Evolutionary conservation across 2,888 invertebrate genomes (phyloP).

Genomic region (Cataglyphis albicans): DNA sequence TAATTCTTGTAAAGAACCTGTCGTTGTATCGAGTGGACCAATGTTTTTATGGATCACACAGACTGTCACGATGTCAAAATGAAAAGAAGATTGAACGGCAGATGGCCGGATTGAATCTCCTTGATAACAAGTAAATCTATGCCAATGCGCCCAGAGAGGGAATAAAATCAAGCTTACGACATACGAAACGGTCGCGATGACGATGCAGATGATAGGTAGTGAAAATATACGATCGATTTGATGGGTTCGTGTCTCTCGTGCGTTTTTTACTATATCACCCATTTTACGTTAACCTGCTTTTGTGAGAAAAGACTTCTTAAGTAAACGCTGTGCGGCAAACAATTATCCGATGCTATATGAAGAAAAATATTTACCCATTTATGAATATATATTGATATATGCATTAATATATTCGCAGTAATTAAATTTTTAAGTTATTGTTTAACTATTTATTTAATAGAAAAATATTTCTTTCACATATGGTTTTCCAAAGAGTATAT

Average conservation of each 20-base stretch:
- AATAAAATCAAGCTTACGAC: constrained; percentile 55
- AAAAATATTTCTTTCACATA: neutral
- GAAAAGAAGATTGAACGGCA: constrained; percentile 16
- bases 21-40: constrained; percentile 50
- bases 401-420: neutral
- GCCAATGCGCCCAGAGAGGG: constrained; percentile 40
- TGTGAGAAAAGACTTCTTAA: neutral
- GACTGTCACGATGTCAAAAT: constrained; percentile 29
- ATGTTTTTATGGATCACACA: constrained; percentile 58
- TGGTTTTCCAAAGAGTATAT: constrained; percentile 10
- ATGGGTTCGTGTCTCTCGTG: neutral
- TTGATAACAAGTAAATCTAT: constrained; percentile 58
- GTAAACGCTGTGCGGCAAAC: neutral
- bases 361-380: neutral
- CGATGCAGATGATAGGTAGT: constrained; percentile 15
- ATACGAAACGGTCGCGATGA: constrained; percentile 41
- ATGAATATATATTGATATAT: neutral
- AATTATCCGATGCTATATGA: neutral
- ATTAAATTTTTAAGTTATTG: neutral
- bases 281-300: constrained; percentile 6
- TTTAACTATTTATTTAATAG: neutral
- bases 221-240: constrained; percentile 2
- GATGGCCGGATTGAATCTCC: constrained; percentile 57
- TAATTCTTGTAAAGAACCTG: constrained; percentile 23
- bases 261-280: neutral